Conservation (phyloP, 64 coral and sea anemone genomes). For the Montipora cactus region DNA sequence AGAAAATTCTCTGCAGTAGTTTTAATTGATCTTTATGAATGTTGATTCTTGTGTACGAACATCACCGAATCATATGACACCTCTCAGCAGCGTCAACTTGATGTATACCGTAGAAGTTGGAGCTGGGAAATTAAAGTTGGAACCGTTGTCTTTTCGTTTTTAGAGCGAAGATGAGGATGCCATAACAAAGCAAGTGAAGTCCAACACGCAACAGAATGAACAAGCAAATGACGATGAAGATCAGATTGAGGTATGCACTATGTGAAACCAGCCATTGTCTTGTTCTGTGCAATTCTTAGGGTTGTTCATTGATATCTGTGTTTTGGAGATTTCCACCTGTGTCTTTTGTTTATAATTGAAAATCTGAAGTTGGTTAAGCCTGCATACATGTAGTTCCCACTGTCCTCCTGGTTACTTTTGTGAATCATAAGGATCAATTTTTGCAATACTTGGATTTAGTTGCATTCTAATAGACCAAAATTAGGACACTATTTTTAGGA, state of each 20-base stretch:
- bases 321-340: not conserved
- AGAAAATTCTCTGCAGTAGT: slow-evolving; percentile 22
- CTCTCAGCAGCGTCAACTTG: not conserved
- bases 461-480: slow-evolving; percentile 14
- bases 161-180: slow-evolving; percentile 66
- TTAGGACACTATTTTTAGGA: not conserved
- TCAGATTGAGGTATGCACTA: slow-evolving; percentile 28
- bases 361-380: too few relatives aligned
- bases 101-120: not conserved
- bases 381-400: too few relatives aligned
- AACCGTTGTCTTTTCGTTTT: not conserved
- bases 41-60: too few relatives aligned
- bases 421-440: slow-evolving; percentile 16
- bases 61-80: not conserved
- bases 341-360: too few relatives aligned
- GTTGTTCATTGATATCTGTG: not conserved
- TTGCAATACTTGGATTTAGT: not conserved
- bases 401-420: not conserved
- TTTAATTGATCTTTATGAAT: slow-evolving; percentile 3
- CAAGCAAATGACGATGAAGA: slow-evolving; percentile 54
- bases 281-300: not conserved
- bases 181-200: slow-evolving; percentile 50
- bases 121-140: not conserved
- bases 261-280: not conserved
- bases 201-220: slow-evolving; percentile 72